phyloP scores from a whole-genome alignment of 2,113 vertebrate species.

The Alectura lathami region DNA sequence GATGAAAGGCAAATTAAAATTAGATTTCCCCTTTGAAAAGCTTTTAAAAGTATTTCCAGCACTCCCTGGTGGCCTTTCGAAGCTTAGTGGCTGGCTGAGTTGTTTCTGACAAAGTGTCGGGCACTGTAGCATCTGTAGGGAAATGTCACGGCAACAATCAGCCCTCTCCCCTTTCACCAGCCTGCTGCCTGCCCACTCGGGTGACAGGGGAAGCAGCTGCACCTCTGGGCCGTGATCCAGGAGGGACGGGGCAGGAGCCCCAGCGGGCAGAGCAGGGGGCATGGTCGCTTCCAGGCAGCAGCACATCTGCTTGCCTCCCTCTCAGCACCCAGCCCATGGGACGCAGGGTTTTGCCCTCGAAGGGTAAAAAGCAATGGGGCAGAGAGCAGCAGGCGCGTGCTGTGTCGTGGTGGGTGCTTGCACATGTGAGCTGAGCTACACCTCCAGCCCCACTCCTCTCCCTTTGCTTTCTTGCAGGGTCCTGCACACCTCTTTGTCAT shows the following conservation, averaged over 20 bases:
- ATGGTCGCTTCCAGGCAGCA: not conserved
- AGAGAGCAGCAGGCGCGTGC: accelerated
- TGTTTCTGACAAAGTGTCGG: not conserved
- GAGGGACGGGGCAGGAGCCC: not conserved
- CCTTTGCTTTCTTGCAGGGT: not conserved
- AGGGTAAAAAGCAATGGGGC: too few species aligned
- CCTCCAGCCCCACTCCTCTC: not conserved
- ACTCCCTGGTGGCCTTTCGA: not conserved
- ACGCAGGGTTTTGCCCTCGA: not conserved
- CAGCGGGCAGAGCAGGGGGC: not conserved
- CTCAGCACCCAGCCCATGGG: not conserved
- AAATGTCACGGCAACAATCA: not conserved
- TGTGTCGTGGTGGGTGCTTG: accelerated
- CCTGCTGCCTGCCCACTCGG: not conserved
- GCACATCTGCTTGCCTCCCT: not conserved
- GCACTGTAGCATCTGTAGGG: not conserved
- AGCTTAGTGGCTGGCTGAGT: not conserved
- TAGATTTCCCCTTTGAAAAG: not conserved
- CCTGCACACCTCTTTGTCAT: not conserved
- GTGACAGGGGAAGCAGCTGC: not conserved
- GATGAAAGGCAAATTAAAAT: not conserved
- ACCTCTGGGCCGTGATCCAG: not conserved
- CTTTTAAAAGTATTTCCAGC: not conserved
- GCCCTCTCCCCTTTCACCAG: not conserved
- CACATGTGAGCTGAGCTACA: accelerated